phyloP scores from a whole-genome alignment of 2,113 vertebrate species.

The Sus scrofa region T2T-Sscrofa CM000812.6:141683001-141683500 shows the following conservation, averaged over 20 bases:
- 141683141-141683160: neutral
- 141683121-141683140: neutral
- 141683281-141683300: slow-evolving; percentile 47
- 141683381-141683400: slow-evolving; percentile 33
- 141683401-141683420: slow-evolving; percentile 50
- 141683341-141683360: slow-evolving; percentile 37
- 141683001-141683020: neutral
- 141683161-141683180: neutral
- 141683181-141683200: neutral
- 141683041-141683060: neutral
- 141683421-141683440: neutral
- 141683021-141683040: neutral
- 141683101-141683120: neutral
- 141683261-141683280: neutral
- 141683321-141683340: slow-evolving; percentile 20
- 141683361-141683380: slow-evolving; percentile 65
- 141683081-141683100: neutral
- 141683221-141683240: neutral
- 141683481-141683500: slow-evolving; percentile 30
- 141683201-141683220: slow-evolving; percentile 13
- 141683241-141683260: slow-evolving; percentile 14
- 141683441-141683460: slow-evolving; percentile 28
- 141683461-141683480: slow-evolving; percentile 30
- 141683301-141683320: slow-evolving; percentile 58
- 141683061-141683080: neutral